A percentile compares a stretch with the other conserved stretches of the same genome.
phyloP scores from a whole-genome alignment of 2,797 vertebrate genomes.

The Todus mexicanus region DNA sequence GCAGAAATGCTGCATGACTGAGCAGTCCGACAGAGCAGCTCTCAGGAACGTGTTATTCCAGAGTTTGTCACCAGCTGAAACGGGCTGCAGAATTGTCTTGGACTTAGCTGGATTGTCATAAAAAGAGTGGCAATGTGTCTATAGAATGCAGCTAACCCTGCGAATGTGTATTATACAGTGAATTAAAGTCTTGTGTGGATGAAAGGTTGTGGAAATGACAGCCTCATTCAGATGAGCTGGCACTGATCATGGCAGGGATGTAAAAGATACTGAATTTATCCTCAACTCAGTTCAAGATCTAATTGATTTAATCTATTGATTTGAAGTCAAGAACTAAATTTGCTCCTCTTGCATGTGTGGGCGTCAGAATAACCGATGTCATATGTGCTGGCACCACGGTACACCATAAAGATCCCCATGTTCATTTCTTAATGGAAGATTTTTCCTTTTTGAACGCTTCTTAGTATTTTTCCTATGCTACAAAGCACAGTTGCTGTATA shows the following conservation, averaged over 20 bases:
- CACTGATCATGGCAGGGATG: background rate
- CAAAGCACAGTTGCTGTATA: background rate
- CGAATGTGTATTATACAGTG: background rate
- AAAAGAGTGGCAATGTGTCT: background rate
- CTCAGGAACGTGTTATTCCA: background rate
- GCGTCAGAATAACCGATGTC: background rate
- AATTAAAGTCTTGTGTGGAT: background rate
- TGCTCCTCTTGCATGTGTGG: background rate
- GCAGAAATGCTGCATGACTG: background rate
- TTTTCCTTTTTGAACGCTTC: background rate
- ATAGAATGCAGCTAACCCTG: background rate
- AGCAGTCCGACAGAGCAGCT: background rate
- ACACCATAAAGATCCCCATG: background rate
- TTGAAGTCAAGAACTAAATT: background rate
- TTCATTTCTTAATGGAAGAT: background rate
- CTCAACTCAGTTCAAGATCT: background rate
- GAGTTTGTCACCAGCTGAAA: background rate
- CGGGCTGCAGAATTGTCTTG: background rate
- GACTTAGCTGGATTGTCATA: background rate
- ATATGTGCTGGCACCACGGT: background rate
- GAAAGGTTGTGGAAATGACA: background rate
- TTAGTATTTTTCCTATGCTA: background rate
- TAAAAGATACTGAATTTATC: background rate
- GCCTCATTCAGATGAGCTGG: background rate
- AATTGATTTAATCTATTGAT: background rate